Conservation (phyloP, 1,140 invertebrate genomes). For the Drosophila lini region DNA sequence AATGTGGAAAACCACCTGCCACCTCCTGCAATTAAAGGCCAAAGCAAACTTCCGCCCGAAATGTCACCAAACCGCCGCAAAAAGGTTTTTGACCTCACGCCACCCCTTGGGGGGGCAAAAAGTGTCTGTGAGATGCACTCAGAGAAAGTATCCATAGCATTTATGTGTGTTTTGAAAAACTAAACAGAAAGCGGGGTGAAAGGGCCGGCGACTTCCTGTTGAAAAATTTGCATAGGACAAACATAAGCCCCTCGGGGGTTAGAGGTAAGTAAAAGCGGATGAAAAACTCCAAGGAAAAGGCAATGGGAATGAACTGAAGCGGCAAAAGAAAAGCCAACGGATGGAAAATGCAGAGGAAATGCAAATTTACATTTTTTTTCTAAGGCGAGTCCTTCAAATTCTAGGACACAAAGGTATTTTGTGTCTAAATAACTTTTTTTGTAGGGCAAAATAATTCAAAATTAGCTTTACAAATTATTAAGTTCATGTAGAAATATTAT, state of each 20-base stretch:
- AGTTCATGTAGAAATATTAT: neutral
- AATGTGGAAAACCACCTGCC: slow-evolving; percentile 20
- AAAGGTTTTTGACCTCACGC: slow-evolving; percentile 74
- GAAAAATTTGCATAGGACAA: slow-evolving; percentile 70
- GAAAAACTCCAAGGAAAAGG: slow-evolving; percentile 15
- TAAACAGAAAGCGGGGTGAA: slow-evolving; percentile 1
- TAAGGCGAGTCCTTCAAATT: slow-evolving; percentile 7
- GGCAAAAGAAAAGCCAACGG: neutral
- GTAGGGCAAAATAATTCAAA: neutral
- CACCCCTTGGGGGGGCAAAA: neutral
- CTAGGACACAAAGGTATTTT: neutral
- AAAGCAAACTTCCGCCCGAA: slow-evolving; percentile 66
- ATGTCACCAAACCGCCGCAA: slow-evolving; percentile 69
- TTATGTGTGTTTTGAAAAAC: slow-evolving; percentile 4
- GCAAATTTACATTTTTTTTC: slow-evolving; percentile 20
- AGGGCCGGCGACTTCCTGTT: slow-evolving; percentile 5
- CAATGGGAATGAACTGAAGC: slow-evolving; percentile 51
- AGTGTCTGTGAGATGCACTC: slow-evolving; percentile 3
- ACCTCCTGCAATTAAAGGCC: slow-evolving; percentile 65
- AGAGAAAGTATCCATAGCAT: neutral
- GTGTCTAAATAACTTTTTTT: neutral
- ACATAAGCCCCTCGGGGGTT: slow-evolving; percentile 22
- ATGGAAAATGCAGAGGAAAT: slow-evolving; percentile 15
- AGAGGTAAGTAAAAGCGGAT: neutral
- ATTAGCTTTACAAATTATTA: neutral